A percentile compares a stretch with the other conserved stretches of the same genome.
These are phyloP conservation scores for Mantis religiosa DNA, from an alignment of 2,888 invertebrate species.

Conservation along the genomic window DNA sequence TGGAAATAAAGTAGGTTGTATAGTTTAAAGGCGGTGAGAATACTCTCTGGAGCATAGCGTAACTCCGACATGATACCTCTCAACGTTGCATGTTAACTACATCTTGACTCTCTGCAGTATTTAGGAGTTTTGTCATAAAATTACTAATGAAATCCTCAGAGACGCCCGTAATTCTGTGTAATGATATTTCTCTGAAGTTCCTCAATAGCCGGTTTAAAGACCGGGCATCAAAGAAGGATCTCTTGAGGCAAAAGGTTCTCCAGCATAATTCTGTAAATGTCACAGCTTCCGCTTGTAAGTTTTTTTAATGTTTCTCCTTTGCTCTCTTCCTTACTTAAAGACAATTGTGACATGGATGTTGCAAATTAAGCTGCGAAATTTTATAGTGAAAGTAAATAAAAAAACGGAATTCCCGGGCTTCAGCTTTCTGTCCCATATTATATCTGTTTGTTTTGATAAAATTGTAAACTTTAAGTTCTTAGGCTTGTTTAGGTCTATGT, in stretches of 20 bases:
- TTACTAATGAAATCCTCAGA: neutral
- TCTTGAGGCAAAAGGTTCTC: too few species aligned
- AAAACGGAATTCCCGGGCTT: too few species aligned
- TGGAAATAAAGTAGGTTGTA: neutral
- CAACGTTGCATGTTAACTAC: neutral
- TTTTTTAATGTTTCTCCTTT: neutral
- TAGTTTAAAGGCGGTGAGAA: neutral
- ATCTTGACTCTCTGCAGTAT: neutral
- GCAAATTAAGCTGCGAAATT: too few species aligned
- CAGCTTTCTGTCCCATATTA: too few species aligned
- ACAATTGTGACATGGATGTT: too few species aligned
- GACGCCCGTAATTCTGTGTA: neutral
- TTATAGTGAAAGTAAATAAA: too few species aligned
- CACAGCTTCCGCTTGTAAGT: neutral
- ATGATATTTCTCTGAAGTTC: neutral
- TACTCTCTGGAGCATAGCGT: neutral
- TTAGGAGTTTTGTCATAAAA: neutral
- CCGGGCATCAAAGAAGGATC: neutral
- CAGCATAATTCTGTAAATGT: too few species aligned
- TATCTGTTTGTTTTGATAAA: too few species aligned
- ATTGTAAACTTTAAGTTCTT: too few species aligned
- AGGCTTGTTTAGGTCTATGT: too few species aligned
- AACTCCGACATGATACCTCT: neutral
- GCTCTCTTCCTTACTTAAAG: too few species aligned
- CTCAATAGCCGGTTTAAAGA: neutral